These are phyloP conservation scores for Chunga burmeisteri DNA, from an alignment of 2,113 vertebrate species.

Conservation along the genomic window DNA sequence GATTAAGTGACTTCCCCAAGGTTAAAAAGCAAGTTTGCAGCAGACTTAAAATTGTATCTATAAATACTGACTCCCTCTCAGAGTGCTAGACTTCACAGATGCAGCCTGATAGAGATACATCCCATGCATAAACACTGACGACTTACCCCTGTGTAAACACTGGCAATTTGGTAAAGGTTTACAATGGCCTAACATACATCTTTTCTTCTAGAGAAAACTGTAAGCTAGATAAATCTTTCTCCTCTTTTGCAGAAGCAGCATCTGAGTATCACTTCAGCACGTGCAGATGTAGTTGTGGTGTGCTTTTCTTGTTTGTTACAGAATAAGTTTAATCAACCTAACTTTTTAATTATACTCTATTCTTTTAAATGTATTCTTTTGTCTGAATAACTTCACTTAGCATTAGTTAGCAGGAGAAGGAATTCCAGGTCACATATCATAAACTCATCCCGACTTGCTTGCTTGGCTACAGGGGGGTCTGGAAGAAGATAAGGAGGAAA, in stretches of 20 bases:
- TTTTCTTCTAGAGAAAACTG: not conserved
- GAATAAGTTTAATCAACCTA: too few species aligned
- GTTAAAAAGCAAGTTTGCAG: not conserved
- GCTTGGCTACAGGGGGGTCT: too few species aligned
- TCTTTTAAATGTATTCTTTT: too few species aligned
- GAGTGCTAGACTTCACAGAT: not conserved
- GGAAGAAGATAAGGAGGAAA: too few species aligned
- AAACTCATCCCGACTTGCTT: too few species aligned
- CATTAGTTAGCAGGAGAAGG: too few species aligned
- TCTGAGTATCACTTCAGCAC: not conserved
- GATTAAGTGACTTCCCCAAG: not conserved
- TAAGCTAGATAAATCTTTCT: not conserved
- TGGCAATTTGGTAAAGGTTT: not conserved
- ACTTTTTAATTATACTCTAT: too few species aligned
- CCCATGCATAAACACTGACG: not conserved
- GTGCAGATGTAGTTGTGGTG: not conserved
- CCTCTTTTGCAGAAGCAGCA: not conserved
- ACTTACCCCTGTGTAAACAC: not conserved
- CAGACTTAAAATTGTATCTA: not conserved
- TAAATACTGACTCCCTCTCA: not conserved
- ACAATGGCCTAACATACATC: accelerated
- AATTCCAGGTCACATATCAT: too few species aligned
- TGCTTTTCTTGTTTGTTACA: not conserved
- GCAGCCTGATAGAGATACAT: not conserved
- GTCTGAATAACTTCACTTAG: too few species aligned